These are phyloP conservation scores for Lasioglossum calceatum DNA, from an alignment of 2,888 invertebrate species.

Conservation along the genomic window DNA sequence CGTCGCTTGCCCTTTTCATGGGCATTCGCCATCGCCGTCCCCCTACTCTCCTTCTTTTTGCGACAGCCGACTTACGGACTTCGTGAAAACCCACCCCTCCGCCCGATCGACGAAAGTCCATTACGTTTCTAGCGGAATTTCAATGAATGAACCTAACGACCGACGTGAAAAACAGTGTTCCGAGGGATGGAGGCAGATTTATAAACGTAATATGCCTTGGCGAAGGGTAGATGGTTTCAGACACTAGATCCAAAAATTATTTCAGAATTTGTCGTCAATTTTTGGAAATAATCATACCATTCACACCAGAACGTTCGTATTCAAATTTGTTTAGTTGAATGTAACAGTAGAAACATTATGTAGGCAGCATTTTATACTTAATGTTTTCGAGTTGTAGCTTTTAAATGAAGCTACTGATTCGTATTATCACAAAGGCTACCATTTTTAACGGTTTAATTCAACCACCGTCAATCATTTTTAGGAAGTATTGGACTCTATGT, in stretches of 20 bases:
- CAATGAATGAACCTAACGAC: constrained; percentile 48
- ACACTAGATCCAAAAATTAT: not conserved
- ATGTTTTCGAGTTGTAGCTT: not conserved
- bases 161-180: constrained; percentile 64
- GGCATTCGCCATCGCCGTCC: constrained; percentile 52
- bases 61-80: constrained; percentile 63
- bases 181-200: constrained; percentile 6
- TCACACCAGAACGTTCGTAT: not conserved
- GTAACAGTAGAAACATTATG: not conserved
- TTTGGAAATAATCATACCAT: not conserved
- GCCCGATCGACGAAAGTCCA: constrained; percentile 64
- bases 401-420: not conserved
- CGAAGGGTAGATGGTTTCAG: not conserved
- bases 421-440: not conserved
- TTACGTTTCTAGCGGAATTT: constrained; percentile 62
- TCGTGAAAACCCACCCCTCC: constrained; percentile 60
- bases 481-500: not conserved
- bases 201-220: constrained; percentile 6
- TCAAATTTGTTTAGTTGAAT: not conserved
- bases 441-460: not conserved
- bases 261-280: not conserved
- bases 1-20: constrained; percentile 78
- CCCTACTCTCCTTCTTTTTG: constrained; percentile 66
- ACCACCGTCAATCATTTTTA: not conserved
- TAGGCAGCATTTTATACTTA: not conserved